Evolutionary conservation across 2,797 vertebrate genomes (phyloP).

Genomic region (Lithobates sylvaticus): DNA sequence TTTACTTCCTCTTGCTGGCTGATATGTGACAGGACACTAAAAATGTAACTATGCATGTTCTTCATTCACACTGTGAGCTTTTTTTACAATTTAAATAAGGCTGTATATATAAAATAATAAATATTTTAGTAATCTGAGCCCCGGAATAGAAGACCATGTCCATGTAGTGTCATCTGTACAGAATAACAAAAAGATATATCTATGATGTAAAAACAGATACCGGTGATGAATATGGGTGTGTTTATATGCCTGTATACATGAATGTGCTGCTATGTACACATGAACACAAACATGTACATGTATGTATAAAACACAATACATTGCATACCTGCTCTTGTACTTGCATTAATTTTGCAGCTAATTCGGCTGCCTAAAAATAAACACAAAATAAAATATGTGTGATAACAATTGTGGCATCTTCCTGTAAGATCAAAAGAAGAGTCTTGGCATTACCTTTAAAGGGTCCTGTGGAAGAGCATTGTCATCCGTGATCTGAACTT

Average conservation of each 20-base stretch:
- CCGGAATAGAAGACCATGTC: background rate
- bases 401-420: background rate
- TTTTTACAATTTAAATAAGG: background rate
- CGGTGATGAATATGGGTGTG: too few relatives aligned
- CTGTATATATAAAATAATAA: background rate
- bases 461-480: conserved; percentile 85
- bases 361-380: conserved; percentile 81
- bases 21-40: too few relatives aligned
- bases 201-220: too few relatives aligned
- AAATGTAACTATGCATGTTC: too few relatives aligned
- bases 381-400: conserved; percentile 38
- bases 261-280: too few relatives aligned
- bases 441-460: conserved; percentile 73
- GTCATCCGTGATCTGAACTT: conserved; percentile 90
- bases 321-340: conserved; percentile 86
- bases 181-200: too few relatives aligned
- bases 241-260: too few relatives aligned
- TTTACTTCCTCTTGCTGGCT: too few relatives aligned
- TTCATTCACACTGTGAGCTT: too few relatives aligned
- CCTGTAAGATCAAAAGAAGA: background rate
- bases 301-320: background rate
- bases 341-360: conserved; percentile 86
- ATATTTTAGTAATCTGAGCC: background rate
- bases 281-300: too few relatives aligned
- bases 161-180: too few relatives aligned